phyloP scores from a whole-genome alignment of 2,113 vertebrate genomes.

The Gasterosteus aculeatus region DNA sequence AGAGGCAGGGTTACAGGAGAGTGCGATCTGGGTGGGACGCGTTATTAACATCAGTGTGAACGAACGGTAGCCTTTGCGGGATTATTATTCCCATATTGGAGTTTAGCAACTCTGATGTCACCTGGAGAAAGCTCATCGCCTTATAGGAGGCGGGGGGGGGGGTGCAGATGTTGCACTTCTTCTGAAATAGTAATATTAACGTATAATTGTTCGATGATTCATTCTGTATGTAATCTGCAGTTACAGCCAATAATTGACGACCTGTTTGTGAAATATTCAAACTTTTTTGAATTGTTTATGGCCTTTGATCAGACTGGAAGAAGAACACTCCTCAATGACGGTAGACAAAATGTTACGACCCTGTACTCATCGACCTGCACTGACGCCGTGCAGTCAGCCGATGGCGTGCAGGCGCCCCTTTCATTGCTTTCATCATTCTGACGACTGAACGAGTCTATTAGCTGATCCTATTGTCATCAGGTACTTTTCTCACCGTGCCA shows the following conservation, averaged over 20 bases:
- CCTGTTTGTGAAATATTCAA: neutral
- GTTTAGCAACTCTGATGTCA: slow-evolving; percentile 57
- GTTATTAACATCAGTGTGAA: slow-evolving; percentile 70
- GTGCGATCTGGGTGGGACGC: slow-evolving; percentile 63
- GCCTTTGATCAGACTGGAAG: neutral
- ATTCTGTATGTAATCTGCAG: neutral
- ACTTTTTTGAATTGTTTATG: neutral
- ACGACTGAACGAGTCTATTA: neutral
- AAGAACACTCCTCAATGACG: neutral
- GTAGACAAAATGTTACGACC: neutral
- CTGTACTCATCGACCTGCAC: slow-evolving; percentile 12
- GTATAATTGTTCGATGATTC: neutral
- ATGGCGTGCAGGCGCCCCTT: neutral
- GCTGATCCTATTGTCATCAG: slow-evolving; percentile 16
- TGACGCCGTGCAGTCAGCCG: slow-evolving; percentile 1
- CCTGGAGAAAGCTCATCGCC: slow-evolving; percentile 14
- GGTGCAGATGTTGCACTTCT: neutral
- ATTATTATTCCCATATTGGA: slow-evolving; percentile 61
- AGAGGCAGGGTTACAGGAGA: slow-evolving; percentile 30
- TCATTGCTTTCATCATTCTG: slow-evolving; percentile 21
- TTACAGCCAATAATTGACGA: neutral
- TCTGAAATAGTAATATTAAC: neutral
- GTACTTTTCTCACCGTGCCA: slow-evolving; percentile 11
- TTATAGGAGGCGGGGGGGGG: neutral
- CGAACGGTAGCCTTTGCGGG: slow-evolving; percentile 62